These are phyloP conservation scores for Drosophila elegans DNA, from an alignment of 1,140 invertebrate genomes.

Conservation along the genomic window DNA sequence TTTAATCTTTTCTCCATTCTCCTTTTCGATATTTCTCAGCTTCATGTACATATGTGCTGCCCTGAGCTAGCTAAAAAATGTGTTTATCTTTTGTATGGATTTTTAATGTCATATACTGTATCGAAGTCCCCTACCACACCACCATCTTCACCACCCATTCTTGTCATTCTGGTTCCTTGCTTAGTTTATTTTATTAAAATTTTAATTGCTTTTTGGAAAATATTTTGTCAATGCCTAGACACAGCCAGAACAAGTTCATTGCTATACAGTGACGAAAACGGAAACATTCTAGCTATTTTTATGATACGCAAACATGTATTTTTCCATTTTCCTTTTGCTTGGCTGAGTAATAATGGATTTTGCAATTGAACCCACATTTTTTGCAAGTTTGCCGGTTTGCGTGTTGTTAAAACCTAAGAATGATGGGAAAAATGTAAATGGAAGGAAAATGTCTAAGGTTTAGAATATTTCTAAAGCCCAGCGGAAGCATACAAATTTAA, in stretches of 20 bases:
- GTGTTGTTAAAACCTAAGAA: constrained; percentile 3
- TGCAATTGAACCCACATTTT: constrained; percentile 36
- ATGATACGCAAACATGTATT: constrained; percentile 24
- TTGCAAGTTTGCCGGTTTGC: constrained; percentile 23
- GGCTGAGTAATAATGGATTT: constrained; percentile 46
- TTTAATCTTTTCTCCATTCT: constrained; percentile 61
- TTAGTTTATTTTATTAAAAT: constrained; percentile 57
- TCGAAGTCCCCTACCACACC: constrained; percentile 5
- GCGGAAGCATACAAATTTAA: neutral
- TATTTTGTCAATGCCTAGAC: constrained; percentile 47
- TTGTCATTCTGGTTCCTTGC: constrained; percentile 20
- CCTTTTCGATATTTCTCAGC: constrained; percentile 37
- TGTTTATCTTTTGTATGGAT: constrained; percentile 62
- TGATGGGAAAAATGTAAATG: neutral
- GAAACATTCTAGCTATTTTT: constrained; percentile 38
- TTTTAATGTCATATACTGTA: constrained; percentile 60
- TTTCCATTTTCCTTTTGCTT: constrained; percentile 38
- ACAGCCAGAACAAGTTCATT: constrained; percentile 32
- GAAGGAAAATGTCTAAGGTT: constrained; percentile 5
- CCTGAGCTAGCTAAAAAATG: constrained; percentile 56
- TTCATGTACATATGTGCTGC: constrained; percentile 8
- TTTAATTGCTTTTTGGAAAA: constrained; percentile 66
- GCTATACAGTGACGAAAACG: constrained; percentile 31
- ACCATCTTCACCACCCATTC: constrained; percentile 5
- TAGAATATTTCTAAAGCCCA: neutral